Evolutionary conservation across 2,797 vertebrate species (phyloP), one percentile per base, ranked within the genome.

Genomic region (Artibeus jamaicensis): DNA sequence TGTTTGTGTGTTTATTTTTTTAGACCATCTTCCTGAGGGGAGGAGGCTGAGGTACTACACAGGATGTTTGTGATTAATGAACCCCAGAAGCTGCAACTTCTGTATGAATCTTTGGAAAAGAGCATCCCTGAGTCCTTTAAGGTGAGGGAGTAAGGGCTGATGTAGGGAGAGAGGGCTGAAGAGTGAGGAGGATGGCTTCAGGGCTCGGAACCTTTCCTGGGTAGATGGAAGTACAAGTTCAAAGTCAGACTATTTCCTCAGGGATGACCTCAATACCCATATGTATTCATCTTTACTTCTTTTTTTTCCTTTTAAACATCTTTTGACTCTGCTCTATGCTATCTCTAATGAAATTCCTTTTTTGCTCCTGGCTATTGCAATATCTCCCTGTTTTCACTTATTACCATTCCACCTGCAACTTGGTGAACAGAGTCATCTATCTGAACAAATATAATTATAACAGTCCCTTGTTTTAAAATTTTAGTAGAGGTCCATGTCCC

Each of bases 51-150:
- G 68, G 32, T 42, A 3, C 37, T 48, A 26, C 39, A 3, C 18
- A 84, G 77, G 85, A 94, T 94, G 95, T 44, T 92, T 57, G 84
- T 92, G 53, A 57, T 94, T 77, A 65, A 18, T 12, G 84, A 85
- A 24, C 1, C 50, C 46, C 71, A 50, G 65, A 32, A 83, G 19
- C 78, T 96, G 21, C 84, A 96, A 46, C 42, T 39, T 34, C 55
- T 92, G 5, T 62, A 83, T 67, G 78, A 77, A 12, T 92, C 88
- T 29, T 74, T 96, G 55, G 89, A 87, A 77, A 50, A 92, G 14
- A 62, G 32, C 53, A 57, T 46, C 22, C 92, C 92, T 44, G 92
- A 91, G 34, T 91, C 95, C 42, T 16, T 62, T 16, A 96, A 93
- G 95, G 95, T 96, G n/a, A 91, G 59, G 39, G 37, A 37, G 29